These are phyloP conservation scores for Sinosuthora webbiana DNA, from an alignment of 2,113 vertebrate genomes.

Conservation along the genomic window DNA sequence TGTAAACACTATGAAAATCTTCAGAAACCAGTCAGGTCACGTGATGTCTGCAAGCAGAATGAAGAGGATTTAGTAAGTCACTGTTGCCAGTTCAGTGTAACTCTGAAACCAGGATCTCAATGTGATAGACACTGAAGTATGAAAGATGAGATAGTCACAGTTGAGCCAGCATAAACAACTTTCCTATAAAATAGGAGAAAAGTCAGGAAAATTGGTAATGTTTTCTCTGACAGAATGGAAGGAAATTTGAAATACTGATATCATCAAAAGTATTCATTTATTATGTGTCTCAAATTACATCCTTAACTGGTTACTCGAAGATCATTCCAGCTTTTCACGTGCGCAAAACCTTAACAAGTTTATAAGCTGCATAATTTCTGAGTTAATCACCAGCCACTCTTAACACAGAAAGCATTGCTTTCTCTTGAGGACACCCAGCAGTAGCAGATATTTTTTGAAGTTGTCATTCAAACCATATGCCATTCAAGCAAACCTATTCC, in stretches of 20 bases:
- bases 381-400: not conserved
- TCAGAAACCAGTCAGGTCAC: not conserved
- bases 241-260: not conserved
- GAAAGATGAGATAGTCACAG: not conserved
- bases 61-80: not conserved
- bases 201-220: not conserved
- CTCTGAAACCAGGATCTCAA: not conserved
- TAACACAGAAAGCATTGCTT: not conserved
- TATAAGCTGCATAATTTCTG: not conserved
- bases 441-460: not conserved
- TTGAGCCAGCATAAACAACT: not conserved
- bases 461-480: not conserved
- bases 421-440: not conserved
- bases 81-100: not conserved
- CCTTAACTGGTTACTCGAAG: not conserved
- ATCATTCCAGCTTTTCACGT: not conserved
- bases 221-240: not conserved
- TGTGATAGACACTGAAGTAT: not conserved
- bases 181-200: not conserved
- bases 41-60: not conserved
- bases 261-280: not conserved
- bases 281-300: not conserved
- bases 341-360: not conserved
- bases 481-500: not conserved
- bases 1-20: fast-evolving